phyloP scores from a whole-genome alignment of 2,888 invertebrate species.

The Brachycybe producta region DNA sequence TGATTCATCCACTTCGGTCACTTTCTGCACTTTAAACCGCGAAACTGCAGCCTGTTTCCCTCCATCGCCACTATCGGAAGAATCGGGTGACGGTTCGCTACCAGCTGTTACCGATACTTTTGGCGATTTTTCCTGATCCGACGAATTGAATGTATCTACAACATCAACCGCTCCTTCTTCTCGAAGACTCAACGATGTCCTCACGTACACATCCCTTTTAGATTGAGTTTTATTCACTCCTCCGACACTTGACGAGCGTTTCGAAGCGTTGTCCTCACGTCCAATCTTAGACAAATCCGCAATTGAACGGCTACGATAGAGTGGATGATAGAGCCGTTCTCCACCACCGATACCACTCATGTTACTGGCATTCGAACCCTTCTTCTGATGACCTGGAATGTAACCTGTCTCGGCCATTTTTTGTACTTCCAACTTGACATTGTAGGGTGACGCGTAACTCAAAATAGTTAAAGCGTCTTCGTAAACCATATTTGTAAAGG shows the following conservation, averaged over 20 bases:
- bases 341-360: slow-evolving; percentile 21
- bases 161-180: slow-evolving; percentile 9
- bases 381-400: slow-evolving; percentile 25
- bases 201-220: slow-evolving; percentile 8
- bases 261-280: slow-evolving; percentile 9
- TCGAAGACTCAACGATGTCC: slow-evolving; percentile 11
- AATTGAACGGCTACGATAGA: slow-evolving; percentile 63
- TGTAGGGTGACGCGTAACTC: slow-evolving; percentile 82
- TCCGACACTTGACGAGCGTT: slow-evolving; percentile 19
- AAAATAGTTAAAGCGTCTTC: slow-evolving; percentile 81
- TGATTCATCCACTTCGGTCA: slow-evolving; percentile 7
- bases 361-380: slow-evolving; percentile 21
- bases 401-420: slow-evolving; percentile 37
- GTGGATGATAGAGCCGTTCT: slow-evolving; percentile 54
- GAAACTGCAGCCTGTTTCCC: slow-evolving; percentile 2
- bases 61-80: neutral
- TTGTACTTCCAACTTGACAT: slow-evolving; percentile 63
- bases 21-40: slow-evolving; percentile 14
- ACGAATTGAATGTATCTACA: neutral
- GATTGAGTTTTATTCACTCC: neutral
- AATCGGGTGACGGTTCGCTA: neutral
- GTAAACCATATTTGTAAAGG: slow-evolving; percentile 73
- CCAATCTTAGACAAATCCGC: slow-evolving; percentile 57
- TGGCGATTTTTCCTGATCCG: neutral
- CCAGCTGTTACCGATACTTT: neutral